Conservation (phyloP, 1,140 invertebrate species). For the Laupala kohalensis region DNA sequence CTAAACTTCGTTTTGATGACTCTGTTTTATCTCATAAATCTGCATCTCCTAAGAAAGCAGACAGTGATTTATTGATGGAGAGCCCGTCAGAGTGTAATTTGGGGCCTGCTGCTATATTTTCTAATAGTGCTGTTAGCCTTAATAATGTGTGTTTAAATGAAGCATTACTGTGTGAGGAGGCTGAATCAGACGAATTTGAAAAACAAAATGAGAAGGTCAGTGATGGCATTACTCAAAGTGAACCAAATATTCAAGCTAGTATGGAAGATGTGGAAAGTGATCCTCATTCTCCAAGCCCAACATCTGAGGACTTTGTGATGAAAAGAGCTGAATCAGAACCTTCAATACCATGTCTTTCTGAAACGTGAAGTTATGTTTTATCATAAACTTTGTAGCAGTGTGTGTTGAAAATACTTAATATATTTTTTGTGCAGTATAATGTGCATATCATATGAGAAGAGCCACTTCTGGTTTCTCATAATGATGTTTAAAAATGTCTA, state of each 20-base stretch:
- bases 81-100: slow-evolving; percentile 25
- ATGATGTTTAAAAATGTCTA: too few species aligned
- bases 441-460: too few species aligned
- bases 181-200: slow-evolving; percentile 2
- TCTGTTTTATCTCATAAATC: slow-evolving; percentile 5
- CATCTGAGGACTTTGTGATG: slow-evolving; percentile 4
- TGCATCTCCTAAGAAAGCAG: slow-evolving; percentile 2
- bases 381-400: not conserved
- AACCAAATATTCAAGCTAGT: slow-evolving; percentile 9
- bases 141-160: slow-evolving; percentile 46
- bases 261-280: not conserved
- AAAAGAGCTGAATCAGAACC: slow-evolving; percentile 12
- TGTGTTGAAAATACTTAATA: not conserved
- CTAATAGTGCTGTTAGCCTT: slow-evolving; percentile 77
- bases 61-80: not conserved
- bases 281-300: not conserved
- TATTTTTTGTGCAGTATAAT: not conserved
- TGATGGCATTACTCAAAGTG: slow-evolving; percentile 3
- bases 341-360: slow-evolving; percentile 4
- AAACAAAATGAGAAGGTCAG: not conserved
- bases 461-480: too few species aligned
- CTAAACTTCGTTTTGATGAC: not conserved
- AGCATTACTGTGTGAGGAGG: slow-evolving; percentile 1
- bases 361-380: not conserved
- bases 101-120: slow-evolving; percentile 62